A percentile compares a stretch with the other conserved stretches of the same genome.
These are phyloP conservation scores for Strigamia crassipes DNA, from an alignment of 2,888 invertebrate species.

Conservation along the genomic window DNA sequence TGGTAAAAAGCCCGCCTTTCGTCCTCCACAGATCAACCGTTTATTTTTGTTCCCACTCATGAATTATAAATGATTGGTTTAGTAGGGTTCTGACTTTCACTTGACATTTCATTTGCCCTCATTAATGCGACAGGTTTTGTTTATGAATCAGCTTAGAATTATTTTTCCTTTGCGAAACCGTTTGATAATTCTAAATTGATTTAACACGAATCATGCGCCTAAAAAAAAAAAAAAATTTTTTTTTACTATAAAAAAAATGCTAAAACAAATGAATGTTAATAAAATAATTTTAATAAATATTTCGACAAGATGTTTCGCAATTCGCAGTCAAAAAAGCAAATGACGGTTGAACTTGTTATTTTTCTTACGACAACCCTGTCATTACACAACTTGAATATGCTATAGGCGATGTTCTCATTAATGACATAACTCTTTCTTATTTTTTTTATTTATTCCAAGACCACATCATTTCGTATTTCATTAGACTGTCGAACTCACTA, in stretches of 20 bases:
- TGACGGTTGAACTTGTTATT: constrained; percentile 24
- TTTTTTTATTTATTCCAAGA: constrained; percentile 7
- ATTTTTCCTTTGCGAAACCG: background rate
- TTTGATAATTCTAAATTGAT: background rate
- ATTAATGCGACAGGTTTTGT: constrained; percentile 16
- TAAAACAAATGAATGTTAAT: background rate
- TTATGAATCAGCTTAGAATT: background rate
- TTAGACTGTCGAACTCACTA: constrained; percentile 16
- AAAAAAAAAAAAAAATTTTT: no score
- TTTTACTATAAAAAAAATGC: background rate
- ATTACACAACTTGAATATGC: constrained; percentile 7
- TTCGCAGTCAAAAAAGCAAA: background rate
- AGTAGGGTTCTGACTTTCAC: background rate
- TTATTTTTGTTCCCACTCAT: constrained; percentile 25
- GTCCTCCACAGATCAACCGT: constrained; percentile 34
- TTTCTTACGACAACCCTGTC: constrained; percentile 38
- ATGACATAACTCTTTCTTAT: constrained; percentile 2
- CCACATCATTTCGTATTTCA: constrained; percentile 12
- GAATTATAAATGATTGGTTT: constrained; percentile 28
- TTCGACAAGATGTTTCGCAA: background rate
- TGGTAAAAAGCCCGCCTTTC: constrained; percentile 16
- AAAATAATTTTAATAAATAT: background rate
- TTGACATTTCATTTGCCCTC: constrained; percentile 15
- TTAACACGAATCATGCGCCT: no score
- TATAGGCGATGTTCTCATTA: constrained; percentile 29